Evolutionary conservation across 2,797 vertebrate species (phyloP).

Genomic region (Neopelma chrysocephalum): DNA sequence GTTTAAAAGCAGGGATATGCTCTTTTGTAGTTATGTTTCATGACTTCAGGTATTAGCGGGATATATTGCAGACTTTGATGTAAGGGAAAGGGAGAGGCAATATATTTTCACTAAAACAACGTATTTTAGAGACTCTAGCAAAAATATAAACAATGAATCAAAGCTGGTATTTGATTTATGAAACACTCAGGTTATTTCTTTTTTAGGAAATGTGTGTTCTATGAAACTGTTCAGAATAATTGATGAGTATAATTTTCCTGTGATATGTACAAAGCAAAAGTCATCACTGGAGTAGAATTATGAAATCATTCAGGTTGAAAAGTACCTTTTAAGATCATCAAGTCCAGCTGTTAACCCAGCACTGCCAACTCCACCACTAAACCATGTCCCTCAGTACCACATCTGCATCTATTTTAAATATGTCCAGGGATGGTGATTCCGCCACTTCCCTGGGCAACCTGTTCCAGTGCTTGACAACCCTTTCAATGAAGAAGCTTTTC

Average conservation of each 20-base stretch:
- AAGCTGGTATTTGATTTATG: background rate
- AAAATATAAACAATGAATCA: background rate
- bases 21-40: background rate
- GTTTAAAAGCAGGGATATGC: background rate
- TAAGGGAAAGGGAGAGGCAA: background rate
- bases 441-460: background rate
- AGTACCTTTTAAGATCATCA: background rate
- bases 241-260: background rate
- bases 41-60: background rate
- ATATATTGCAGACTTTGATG: background rate
- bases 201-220: background rate
- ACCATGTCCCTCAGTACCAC: background rate
- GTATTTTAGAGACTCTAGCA: background rate
- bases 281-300: background rate
- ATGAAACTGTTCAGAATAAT: background rate
- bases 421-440: background rate
- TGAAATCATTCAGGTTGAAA: background rate
- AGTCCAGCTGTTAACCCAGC: background rate
- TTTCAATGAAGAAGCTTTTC: background rate
- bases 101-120: background rate
- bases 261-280: background rate
- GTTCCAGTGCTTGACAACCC: background rate
- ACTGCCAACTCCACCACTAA: background rate
- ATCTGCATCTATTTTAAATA: background rate
- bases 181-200: background rate